Conservation (phyloP, 2,888 invertebrate genomes). For the Cheilosia vernalis region DNA sequence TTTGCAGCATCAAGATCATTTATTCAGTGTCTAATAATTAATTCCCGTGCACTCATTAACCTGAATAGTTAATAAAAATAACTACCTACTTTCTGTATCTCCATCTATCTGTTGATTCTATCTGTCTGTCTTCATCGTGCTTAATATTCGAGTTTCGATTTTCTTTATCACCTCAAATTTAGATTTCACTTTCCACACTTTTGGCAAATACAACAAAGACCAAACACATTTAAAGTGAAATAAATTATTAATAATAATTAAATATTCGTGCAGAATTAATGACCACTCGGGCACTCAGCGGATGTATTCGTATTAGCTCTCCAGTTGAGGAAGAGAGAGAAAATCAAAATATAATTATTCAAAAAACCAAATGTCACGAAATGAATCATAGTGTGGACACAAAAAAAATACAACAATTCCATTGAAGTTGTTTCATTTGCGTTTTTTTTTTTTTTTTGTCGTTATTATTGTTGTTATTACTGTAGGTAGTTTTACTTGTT, state of each 20-base stretch:
- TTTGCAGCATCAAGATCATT: background rate
- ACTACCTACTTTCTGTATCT: background rate
- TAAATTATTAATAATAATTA: slow-evolving; percentile 25
- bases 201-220: slow-evolving; percentile 8
- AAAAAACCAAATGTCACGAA: slow-evolving; percentile 41
- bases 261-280: slow-evolving; percentile 45
- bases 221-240: slow-evolving; percentile 31
- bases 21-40: background rate
- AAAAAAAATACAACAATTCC: slow-evolving; percentile 20
- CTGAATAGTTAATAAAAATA: slow-evolving; percentile 3
- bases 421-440: slow-evolving; percentile 14
- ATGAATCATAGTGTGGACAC: slow-evolving; percentile 28
- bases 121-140: background rate
- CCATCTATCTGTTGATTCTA: background rate
- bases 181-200: slow-evolving; percentile 56
- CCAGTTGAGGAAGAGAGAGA: slow-evolving; percentile 7
- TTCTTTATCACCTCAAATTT: background rate
- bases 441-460: background rate
- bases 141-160: slow-evolving; percentile 10
- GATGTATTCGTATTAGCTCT: background rate
- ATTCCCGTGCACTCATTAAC: slow-evolving; percentile 24
- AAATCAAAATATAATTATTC: slow-evolving; percentile 28
- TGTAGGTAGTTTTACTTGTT: slow-evolving; percentile 5
- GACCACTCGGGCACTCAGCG: background rate
- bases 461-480: slow-evolving; percentile 3